Evolutionary conservation across 2,888 invertebrate genomes (phyloP).

Genomic region (Clivina fossor): DNA sequence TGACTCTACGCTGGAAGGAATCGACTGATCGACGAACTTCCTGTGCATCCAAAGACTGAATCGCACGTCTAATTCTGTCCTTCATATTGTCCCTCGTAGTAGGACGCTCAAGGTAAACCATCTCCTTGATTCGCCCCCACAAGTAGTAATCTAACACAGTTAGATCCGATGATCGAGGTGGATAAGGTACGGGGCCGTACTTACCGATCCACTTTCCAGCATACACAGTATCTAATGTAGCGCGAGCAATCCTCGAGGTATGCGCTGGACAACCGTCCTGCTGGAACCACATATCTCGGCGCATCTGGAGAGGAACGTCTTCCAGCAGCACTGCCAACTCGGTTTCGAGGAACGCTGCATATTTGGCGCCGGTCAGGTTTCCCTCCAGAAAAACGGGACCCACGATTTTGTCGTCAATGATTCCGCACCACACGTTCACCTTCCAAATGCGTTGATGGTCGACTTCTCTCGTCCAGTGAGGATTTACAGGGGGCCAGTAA

Average conservation of each 20-base stretch:
- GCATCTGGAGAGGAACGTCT: conserved; percentile 37
- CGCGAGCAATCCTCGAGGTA: conserved; percentile 33
- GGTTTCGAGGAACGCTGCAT: conserved; percentile 35
- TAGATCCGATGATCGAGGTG: conserved; percentile 38
- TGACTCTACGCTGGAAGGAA: not conserved
- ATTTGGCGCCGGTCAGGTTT: conserved; percentile 33
- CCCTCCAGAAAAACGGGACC: conserved; percentile 37
- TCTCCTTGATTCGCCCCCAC: conserved; percentile 32
- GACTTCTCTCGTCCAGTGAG: conserved; percentile 39
- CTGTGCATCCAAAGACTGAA: not conserved
- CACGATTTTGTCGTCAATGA: conserved; percentile 34
- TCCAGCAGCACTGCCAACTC: conserved; percentile 34
- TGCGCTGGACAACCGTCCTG: conserved; percentile 43
- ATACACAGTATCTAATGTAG: conserved; percentile 30
- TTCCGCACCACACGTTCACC: conserved; percentile 40
- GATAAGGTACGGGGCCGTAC: conserved; percentile 37
- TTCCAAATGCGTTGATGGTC: conserved; percentile 41
- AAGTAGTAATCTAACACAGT: conserved; percentile 37
- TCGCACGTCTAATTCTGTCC: conserved; percentile 25
- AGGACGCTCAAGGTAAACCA: conserved; percentile 34
- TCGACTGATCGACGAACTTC: not conserved
- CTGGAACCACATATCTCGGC: conserved; percentile 42
- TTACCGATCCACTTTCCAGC: conserved; percentile 38
- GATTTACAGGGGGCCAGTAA: conserved; percentile 42
- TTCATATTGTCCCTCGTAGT: conserved; percentile 36